Base-by-base conservation (phyloP, 2,113 vertebrate species). In the Maccullochella peelii region DNA sequence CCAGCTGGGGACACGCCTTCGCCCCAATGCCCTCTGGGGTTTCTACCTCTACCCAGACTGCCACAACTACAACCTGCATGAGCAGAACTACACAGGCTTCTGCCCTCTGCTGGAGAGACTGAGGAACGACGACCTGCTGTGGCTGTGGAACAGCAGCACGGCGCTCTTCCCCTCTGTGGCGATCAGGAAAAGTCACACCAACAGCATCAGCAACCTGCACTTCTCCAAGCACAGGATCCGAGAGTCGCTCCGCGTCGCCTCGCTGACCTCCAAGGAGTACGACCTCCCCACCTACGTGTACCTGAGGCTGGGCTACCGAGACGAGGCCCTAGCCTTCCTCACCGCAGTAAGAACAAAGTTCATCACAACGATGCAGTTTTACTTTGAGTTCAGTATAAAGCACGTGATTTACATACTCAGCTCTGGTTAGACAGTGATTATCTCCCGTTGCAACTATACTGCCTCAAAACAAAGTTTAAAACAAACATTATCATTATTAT, bases 41-140 rank as follows among this genome's bases (percentile, higher is more conserved):
- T 97, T 94, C 88, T 97, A 95, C 91, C 96, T 97, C 87, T 97
- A 97, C 75, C 95, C 96, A 0, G 96, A 97, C 91, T 96, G 96
- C 91, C 96, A 96, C 91, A 97, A 97, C 92, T 98, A 97, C 67
- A 96, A 95, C 87, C 88, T 96, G 62, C 71, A 81, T 36, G 91
- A 93, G 33, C 78, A 92, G 47, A 96, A 96, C 88, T 97, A 96
- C 61, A 95, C 86, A 0, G 95, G 94, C 38, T 95, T 92, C 63
- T 97, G 95, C 76, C 95, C 95, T 11, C 82, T 94, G 82, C 83
- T 86, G 73, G 96, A 97, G 93, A 87, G 94, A 68, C 18, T 91
- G 85, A 96, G 96, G 36, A 98, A 97, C 16, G 94, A 96, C 5
- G 90, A 97, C 77, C 94, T 97, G 76, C 89, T 85, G 58, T 98